Conservation (phyloP, 2,113 vertebrate genomes). For the Willisornis vidua region DNA sequence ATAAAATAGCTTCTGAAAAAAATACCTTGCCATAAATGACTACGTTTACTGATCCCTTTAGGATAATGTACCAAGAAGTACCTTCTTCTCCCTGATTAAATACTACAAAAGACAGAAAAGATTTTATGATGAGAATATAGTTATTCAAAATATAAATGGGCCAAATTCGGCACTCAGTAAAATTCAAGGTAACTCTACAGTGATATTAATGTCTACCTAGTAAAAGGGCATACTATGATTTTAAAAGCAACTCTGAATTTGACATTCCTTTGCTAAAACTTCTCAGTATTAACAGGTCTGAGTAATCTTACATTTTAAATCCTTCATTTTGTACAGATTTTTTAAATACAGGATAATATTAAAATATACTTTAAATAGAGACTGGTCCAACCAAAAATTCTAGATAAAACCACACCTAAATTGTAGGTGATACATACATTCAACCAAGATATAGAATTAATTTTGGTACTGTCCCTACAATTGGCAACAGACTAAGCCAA, state of each 20-base stretch:
- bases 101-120: conserved; percentile 81
- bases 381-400: neutral
- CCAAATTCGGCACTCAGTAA: neutral
- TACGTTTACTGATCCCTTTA: conserved; percentile 98
- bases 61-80: conserved; percentile 98
- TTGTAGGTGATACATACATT: neutral
- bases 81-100: conserved; percentile 99
- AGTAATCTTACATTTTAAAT: neutral
- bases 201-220: neutral
- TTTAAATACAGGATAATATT: neutral
- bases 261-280: neutral
- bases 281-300: neutral
- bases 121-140: conserved; percentile 59
- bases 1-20: conserved; percentile 49
- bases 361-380: neutral
- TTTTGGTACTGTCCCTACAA: neutral
- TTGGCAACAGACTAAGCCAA: neutral
- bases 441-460: neutral
- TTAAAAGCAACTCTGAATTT: conserved; percentile 3
- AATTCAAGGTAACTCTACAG: neutral
- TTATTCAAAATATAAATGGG: neutral
- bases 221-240: neutral
- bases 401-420: neutral
- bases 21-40: conserved; percentile 98
- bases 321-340: neutral